Evolutionary conservation across 1,140 invertebrate genomes (phyloP).

Genomic region (Drosophila tristis): DNA sequence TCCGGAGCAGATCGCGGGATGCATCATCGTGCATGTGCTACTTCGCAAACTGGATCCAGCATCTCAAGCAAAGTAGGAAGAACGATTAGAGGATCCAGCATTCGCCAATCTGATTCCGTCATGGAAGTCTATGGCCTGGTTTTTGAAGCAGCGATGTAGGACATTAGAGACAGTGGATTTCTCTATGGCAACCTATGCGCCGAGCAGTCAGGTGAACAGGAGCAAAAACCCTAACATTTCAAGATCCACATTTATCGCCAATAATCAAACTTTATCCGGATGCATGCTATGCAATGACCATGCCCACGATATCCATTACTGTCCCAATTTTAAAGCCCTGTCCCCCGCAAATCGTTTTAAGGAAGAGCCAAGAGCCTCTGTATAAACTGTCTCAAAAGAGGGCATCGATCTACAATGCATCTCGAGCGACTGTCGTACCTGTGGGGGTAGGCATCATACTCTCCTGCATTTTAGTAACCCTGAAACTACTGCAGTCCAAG

Average conservation of each 20-base stretch:
- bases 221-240: background rate
- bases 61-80: background rate
- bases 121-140: background rate
- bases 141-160: background rate
- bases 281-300: background rate
- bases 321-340: background rate
- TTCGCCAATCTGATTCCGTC: background rate
- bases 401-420: no score
- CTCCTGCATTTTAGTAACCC: no score
- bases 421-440: no score
- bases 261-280: background rate
- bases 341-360: background rate
- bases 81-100: background rate
- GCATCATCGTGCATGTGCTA: background rate
- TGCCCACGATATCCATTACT: background rate
- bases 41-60: background rate
- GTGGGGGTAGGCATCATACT: no score
- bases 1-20: background rate
- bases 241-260: background rate
- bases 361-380: background rate
- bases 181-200: background rate
- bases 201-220: background rate
- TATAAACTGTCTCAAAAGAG: no score
- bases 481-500: no score
- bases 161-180: background rate